Evolutionary conservation across 2,113 vertebrate genomes (phyloP).

Genomic region (Ginglymostoma cirratum): DNA sequence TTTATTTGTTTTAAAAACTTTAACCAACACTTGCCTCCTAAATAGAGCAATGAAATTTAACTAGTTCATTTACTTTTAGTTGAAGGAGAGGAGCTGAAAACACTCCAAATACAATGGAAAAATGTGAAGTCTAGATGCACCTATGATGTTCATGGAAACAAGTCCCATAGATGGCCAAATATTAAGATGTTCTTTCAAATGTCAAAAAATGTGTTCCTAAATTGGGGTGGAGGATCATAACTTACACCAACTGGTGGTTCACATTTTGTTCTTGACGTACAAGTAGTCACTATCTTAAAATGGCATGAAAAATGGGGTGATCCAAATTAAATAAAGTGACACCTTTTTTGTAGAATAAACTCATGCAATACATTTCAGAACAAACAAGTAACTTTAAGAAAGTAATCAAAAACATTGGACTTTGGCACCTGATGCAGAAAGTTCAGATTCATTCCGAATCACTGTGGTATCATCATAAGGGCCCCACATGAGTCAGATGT

Average conservation of each 20-base stretch:
- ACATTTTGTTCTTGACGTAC: too few relatives aligned
- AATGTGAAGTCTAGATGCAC: not conserved
- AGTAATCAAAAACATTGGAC: too few relatives aligned
- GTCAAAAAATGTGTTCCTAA: not conserved
- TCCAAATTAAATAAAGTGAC: not conserved
- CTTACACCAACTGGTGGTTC: not conserved
- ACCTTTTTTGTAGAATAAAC: not conserved
- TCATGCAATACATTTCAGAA: not conserved
- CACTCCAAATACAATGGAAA: not conserved
- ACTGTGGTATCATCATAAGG: not conserved
- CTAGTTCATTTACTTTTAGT: not conserved
- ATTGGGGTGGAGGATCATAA: not conserved
- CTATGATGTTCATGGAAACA: not conserved
- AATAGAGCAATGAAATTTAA: not conserved
- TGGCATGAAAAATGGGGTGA: too few relatives aligned
- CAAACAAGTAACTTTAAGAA: not conserved
- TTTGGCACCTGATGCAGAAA: not conserved
- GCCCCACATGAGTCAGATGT: not conserved
- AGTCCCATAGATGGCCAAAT: too few relatives aligned
- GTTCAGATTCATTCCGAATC: not conserved
- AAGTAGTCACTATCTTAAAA: too few relatives aligned
- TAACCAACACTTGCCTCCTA: not conserved
- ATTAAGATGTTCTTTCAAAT: not conserved
- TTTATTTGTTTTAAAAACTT: too few relatives aligned
- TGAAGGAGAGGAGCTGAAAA: not conserved